These are phyloP conservation scores for Drosophila conformis DNA, from an alignment of 2,888 invertebrate genomes.

Conservation along the genomic window DNA sequence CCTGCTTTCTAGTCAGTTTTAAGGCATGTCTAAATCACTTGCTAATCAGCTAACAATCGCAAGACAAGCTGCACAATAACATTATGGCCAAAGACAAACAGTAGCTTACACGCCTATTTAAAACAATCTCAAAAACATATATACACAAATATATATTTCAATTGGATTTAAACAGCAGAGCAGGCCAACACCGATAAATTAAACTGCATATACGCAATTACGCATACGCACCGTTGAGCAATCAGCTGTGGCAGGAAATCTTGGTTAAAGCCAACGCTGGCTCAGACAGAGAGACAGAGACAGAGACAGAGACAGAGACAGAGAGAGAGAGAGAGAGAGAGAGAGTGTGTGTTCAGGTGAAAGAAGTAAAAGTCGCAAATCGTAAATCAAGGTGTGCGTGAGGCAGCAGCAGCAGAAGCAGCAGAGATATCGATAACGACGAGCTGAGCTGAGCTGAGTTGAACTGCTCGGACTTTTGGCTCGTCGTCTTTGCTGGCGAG, in stretches of 20 bases:
- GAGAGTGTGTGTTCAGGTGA: not conserved
- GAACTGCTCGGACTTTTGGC: not conserved
- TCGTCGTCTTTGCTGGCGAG: constrained; percentile 9
- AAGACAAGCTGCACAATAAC: not conserved
- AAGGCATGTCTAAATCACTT: not conserved
- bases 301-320: not conserved
- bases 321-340: not conserved
- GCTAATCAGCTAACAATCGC: not conserved
- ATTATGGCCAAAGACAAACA: not conserved
- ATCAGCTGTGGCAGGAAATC: constrained; percentile 19
- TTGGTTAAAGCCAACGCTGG: constrained; percentile 15
- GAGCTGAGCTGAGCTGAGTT: not conserved
- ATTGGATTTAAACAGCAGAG: constrained; percentile 3
- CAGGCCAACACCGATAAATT: not conserved
- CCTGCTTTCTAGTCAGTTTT: not conserved
- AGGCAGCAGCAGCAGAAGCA: not conserved
- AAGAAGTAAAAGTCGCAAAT: constrained; percentile 16
- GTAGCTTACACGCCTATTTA: not conserved
- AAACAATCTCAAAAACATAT: not conserved
- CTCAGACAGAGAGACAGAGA: not conserved
- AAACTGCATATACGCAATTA: constrained; percentile 26
- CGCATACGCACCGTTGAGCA: constrained; percentile 51
- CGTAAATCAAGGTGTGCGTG: constrained; percentile 63
- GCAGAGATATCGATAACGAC: constrained; percentile 4
- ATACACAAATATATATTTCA: not conserved